Evolutionary conservation across 2,113 vertebrate species (phyloP), one percentile per base, ranked within the genome.

Genomic region (Pongo pygmaeus): DNA sequence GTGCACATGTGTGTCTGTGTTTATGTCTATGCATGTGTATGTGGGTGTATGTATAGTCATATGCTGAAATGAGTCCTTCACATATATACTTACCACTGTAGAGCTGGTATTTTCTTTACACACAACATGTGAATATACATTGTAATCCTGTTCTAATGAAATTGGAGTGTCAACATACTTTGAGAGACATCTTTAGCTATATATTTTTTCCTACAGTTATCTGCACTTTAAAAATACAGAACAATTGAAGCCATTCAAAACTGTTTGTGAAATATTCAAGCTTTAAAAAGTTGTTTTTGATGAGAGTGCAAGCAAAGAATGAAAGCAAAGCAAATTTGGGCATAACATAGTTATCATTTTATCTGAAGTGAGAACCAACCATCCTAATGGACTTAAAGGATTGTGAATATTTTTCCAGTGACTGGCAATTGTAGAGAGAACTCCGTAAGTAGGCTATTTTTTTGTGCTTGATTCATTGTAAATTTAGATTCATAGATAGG

Each of bases 251-350:
- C 35, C 64, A 93, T 94, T 94, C 80, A 50, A 96, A 46, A 32
- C 13, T 96, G 17, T 84, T 84, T 95, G 57, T 94, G 46, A 94
- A 91, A 83, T 20, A 85, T 48, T 92, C 35, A 38, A 94, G n/a
- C n/a, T 92, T 97, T 97, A 78, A 93, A 93, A 96, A 74, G 43
- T 91, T 93, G 57, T 69, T 27, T 96, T 93, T 97, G 78, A 83
- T 91, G 88, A 92, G 50, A 64, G 22, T 69, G 48, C 6, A 94
- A 83, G 27, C 43, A 85, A 72, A 96, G 75, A 93, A 55, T 86
- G 59, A 77, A 77, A 84, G 12, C 52, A 72, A 96, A 89, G 30
- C 52, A 86, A 61, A 72, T 17, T 55, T 77, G 27, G 43, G 67
- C 18, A 92, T 40, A 30, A 17, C 43, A 67, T 23, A 64, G n/a